Base-by-base conservation (phyloP, 1,140 invertebrate genomes). In the Schlechtendalia chinensis region DNA sequence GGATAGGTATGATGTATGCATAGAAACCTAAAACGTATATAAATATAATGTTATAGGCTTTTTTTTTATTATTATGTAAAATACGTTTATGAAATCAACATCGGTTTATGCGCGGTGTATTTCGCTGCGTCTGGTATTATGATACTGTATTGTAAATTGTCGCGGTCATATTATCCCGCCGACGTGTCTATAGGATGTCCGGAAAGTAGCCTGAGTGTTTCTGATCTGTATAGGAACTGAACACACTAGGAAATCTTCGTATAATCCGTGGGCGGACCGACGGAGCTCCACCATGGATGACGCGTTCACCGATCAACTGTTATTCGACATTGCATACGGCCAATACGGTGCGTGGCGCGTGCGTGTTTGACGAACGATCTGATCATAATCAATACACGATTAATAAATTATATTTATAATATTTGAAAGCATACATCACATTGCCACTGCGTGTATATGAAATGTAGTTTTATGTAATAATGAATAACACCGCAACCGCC, bases 191-290 rank as follows among this genome's bases (percentile, higher is more conserved):
- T 27, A n/a, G 45, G 69, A 72, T 72, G 54, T 72, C 69, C 69
- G 27, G 27, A 72, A 72, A 72, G 16, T 24, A 72, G 69, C 19
- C 67, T 72, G 22, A 54, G 22, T 72, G 47, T 71, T 53, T 71
- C 14, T 71, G 45, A 71, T 71, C 45, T 71, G 8, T 50, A 50
- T 50, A 72, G 69, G 69, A 54, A n/a, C 47, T 19, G 5, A n/a
- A 79, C 39, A 16, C 10, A 63, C 58, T 59, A 61, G 27, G 39
- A 79, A 79, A 50, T 63, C 75, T 8, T 63, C 75, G 1, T 79
- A 79, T 79, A 79, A 79, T 50, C 75, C 75, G 22, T 79, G 75
- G 75, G 75, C 75, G 24, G 75, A 79, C 56, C 75, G 75, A 61
- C 75, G 75, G 50, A 79, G 75, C 45, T 79, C 75, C 16, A 79